Evolutionary conservation across 2,888 invertebrate species (phyloP), one percentile per base, ranked within the genome.

Genomic region (Melipona bicolor): DNA sequence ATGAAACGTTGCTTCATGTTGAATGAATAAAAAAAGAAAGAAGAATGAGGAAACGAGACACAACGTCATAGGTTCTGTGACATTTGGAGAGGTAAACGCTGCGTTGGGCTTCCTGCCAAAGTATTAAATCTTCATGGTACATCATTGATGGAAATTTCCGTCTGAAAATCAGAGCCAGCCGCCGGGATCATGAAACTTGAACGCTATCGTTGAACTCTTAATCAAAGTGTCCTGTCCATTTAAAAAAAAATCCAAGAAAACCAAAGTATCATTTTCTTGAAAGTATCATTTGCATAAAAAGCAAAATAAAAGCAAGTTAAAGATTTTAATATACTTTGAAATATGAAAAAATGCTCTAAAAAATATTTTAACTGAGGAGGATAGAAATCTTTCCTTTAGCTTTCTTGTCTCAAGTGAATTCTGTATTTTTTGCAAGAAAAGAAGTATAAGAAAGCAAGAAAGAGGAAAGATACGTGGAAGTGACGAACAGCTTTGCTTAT

Each of bases 61-160:
- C 43, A 59, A 52, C 21, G 21, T 84, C 59, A 61, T 71, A 64
- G 67, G 59, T 77, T 67, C 77, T 62, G 64, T 77, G 81, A 86
- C 88, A 82, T 79, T 59, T 80, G 77, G 74, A 61, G 15, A 61
- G 49, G 21, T 59, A 70, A 68, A 73, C 43, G 56, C 43, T 59
- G 49, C 56, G 67, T 17, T 49, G 74, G 80, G 83, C 68, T 62
- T 71, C 13, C 27, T 80, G 88, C 87, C 89, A 81, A 77, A 73
- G 54, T 71, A 74, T 81, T 86, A 82, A 83, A 84, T 87, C 79
- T 75, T 62, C 64, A 43, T 50, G 27, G 67, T 65, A 67, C 80
- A 75, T 79, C 82, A 76, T 77, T 65, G 81, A 75, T 62, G 78
- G 36, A 81, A 86, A 88, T 84, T 88, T 80, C 78, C 80, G 75